Percentiles rank a stretch among this genome's conserved stretches.
These are phyloP conservation scores for Pachymerium ferrugineum DNA, from an alignment of 2,888 invertebrate genomes.

Conservation along the genomic window DNA sequence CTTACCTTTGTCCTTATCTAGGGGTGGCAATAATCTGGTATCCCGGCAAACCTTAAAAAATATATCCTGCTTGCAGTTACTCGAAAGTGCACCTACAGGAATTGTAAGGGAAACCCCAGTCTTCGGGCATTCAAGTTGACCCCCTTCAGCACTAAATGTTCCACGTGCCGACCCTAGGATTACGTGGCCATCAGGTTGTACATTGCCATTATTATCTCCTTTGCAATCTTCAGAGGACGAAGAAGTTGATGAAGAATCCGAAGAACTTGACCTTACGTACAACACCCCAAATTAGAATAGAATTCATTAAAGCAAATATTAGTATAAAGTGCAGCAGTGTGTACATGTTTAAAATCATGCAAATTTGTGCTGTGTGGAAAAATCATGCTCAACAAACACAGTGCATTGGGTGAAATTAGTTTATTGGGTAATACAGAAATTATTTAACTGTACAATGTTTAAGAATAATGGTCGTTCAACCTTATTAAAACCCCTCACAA, in stretches of 20 bases:
- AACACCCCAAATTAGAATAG: background rate
- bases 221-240: background rate
- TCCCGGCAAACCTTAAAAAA: conserved; percentile 76
- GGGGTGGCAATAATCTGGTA: conserved; percentile 64
- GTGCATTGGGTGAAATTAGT: conserved; percentile 10
- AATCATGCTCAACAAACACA: background rate
- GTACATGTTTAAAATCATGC: background rate
- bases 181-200: conserved; percentile 39
- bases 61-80: conserved; percentile 73
- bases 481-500: background rate
- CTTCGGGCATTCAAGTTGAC: conserved; percentile 74
- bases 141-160: conserved; percentile 71
- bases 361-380: background rate
- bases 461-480: background rate
- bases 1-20: conserved; percentile 84
- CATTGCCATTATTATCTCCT: background rate
- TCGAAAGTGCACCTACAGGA: conserved; percentile 79
- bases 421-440: background rate
- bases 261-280: too few species aligned
- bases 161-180: conserved; percentile 47
- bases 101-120: conserved; percentile 87
- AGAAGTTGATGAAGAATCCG: background rate
- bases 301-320: too few species aligned
- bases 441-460: background rate
- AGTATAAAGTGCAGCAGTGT: conserved; percentile 3